A percentile compares a stretch with the other conserved stretches of the same genome.
phyloP scores from a whole-genome alignment of 1,140 invertebrate species.

The Drosophila suzukii region DNA sequence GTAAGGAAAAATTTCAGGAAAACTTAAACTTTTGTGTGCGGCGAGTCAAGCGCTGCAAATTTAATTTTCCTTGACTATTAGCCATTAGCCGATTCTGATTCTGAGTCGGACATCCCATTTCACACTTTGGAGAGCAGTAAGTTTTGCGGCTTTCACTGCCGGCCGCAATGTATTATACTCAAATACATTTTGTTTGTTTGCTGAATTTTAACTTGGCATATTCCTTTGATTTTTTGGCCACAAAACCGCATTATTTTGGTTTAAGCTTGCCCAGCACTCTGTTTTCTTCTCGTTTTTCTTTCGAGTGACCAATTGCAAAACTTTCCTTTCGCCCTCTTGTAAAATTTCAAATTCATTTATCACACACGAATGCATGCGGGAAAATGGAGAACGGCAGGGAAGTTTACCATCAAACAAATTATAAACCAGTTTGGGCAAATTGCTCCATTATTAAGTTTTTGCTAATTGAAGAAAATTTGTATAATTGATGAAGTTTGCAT shows the following conservation, averaged over 20 bases:
- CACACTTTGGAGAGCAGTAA: conserved; percentile 27
- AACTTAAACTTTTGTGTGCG: conserved; percentile 29
- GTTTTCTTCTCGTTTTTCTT: conserved; percentile 23
- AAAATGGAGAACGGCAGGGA: conserved; percentile 2
- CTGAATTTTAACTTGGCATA: conserved; percentile 36
- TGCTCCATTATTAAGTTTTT: conserved; percentile 53
- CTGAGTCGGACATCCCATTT: conserved; percentile 13
- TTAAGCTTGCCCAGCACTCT: conserved; percentile 17
- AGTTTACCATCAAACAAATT: conserved; percentile 49
- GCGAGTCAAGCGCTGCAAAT: conserved; percentile 55
- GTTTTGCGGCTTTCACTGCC: conserved; percentile 53
- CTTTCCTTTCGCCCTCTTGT: conserved; percentile 33
- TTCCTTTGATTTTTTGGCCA: conserved; percentile 71
- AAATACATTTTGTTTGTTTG: conserved; percentile 60
- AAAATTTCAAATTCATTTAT: conserved; percentile 55
- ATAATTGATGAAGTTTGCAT: conserved; percentile 45
- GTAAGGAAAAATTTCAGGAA: not conserved
- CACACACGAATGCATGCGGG: conserved; percentile 51
- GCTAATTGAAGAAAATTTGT: conserved; percentile 57
- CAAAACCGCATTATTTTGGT: conserved; percentile 75
- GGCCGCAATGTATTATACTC: conserved; percentile 65
- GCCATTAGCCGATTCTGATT: conserved; percentile 18
- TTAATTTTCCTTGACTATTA: conserved; percentile 63
- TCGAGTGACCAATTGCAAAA: conserved; percentile 47
- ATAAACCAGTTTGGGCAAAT: conserved; percentile 41